Evolutionary conservation across 2,797 vertebrate genomes (phyloP).

Genomic region (Centroberyx gerrardi): DNA sequence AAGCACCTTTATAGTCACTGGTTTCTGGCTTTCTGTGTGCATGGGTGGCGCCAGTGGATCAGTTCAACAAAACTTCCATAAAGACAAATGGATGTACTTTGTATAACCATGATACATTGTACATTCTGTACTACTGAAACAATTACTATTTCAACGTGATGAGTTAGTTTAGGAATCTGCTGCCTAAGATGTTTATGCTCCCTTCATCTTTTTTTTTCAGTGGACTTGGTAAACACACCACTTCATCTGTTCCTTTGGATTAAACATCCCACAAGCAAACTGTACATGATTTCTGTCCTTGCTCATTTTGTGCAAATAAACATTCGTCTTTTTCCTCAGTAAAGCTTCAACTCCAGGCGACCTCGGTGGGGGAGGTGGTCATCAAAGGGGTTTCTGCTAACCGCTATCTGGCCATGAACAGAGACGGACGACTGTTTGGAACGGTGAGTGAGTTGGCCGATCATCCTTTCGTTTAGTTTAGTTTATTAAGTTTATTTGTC

Average conservation of each 20-base stretch:
- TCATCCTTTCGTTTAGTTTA: not conserved
- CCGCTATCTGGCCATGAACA: conserved; percentile 97
- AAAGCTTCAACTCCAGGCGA: conserved; percentile 96
- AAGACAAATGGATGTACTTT: no score
- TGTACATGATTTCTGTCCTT: not conserved
- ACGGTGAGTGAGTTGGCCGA: conserved; percentile 85
- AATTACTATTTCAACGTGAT: not conserved
- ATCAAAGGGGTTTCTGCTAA: conserved; percentile 96
- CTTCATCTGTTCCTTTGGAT: not conserved
- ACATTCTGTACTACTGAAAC: not conserved
- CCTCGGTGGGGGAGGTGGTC: conserved; percentile 94
- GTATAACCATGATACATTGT: not conserved
- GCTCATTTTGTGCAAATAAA: not conserved
- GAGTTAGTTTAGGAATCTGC: not conserved
- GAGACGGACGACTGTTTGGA: conserved; percentile 93
- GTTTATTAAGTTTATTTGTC: no score
- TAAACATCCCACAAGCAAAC: conserved; percentile 11
- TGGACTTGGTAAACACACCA: conserved; percentile 6
- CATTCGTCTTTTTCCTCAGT: conserved; percentile 80
- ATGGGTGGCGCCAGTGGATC: no score
- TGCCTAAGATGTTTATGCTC: not conserved
- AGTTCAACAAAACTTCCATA: no score
- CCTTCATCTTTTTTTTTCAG: not conserved
- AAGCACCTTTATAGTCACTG: not conserved
- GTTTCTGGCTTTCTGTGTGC: no score